phyloP scores from a whole-genome alignment of 2,113 vertebrate genomes.

The Furnarius figulus region DNA sequence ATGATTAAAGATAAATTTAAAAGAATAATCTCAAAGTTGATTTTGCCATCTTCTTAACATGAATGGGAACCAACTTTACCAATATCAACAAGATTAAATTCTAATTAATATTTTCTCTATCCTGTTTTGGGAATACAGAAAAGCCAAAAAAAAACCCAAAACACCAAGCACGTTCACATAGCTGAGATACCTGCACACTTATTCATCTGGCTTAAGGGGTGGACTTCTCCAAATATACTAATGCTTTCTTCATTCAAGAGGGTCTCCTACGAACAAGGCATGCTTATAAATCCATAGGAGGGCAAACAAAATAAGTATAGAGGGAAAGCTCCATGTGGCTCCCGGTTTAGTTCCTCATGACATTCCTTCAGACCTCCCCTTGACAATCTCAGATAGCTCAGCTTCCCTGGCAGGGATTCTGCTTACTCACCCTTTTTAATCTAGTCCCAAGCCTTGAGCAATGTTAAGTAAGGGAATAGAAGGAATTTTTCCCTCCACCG shows the following conservation, averaged over 20 bases:
- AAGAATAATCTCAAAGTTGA: background rate
- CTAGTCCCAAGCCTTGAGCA: background rate
- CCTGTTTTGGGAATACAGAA: background rate
- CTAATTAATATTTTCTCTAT: background rate
- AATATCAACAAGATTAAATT: background rate
- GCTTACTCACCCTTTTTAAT: constrained; percentile 4
- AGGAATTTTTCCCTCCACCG: background rate
- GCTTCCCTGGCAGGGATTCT: constrained; percentile 4
- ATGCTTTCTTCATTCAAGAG: background rate
- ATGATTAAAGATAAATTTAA: background rate
- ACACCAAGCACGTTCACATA: background rate
- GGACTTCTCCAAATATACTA: background rate
- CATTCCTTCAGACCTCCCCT: constrained; percentile 16
- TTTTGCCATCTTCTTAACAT: background rate
- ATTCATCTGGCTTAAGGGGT: background rate
- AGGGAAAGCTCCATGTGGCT: background rate
- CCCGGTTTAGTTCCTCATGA: background rate
- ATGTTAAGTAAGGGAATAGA: background rate
- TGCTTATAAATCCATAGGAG: background rate
- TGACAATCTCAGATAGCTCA: background rate
- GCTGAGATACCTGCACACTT: background rate
- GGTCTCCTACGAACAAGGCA: background rate
- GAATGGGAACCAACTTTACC: background rate
- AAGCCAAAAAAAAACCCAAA: background rate
- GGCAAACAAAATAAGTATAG: background rate